Evolutionary conservation across 1,140 invertebrate genomes (phyloP), one percentile per base, ranked within the genome.

Genomic region (Pseudomyrmex cubaensis): DNA sequence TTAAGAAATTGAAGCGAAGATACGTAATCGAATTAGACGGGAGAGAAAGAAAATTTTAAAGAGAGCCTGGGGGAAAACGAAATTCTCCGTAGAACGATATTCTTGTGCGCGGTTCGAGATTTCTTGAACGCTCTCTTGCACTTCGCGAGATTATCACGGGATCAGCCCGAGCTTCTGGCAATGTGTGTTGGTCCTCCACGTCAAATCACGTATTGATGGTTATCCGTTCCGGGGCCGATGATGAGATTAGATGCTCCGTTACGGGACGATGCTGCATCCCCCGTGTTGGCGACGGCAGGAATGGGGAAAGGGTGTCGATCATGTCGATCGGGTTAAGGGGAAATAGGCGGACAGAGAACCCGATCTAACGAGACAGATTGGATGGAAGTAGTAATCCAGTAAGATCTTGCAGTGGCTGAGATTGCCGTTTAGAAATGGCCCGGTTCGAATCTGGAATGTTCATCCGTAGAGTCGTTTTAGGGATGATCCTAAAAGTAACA

Each of bases 191-290:
- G 50, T 69, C 17, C 50, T 46, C 12, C 20, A 56, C 35, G 13
- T 77, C 75, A 48, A 69, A 56, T 77, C 50, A 56, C 50, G 20
- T 77, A 69, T 77, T 77, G 75, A 77, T 50, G 50, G 54, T 77
- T 69, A 77, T 56, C 50, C 50, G 63, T 20, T 1, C 75, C 50
- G 50, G 9, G 25, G 25, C 17, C 63, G 63, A 69, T 69, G 63
- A 77, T 77, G 63, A 56, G 63, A 77, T 77, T 77, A 77, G 75
- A 77, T 77, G 75, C 63, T 77, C 75, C 13, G 75, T 77, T 77
- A 69, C 50, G 50, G 63, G 35, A 35, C 50, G 50, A 77, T 20
- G 62, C 25, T 67, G 62, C 48, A 57, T 35, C 25, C 35, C 17
- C 67, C 75, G 75, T 63, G 57, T 17, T 17, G 50, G 2, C 22